Conservation (phyloP, 2,888 invertebrate species). For the Tetanocera ferruginea region DNA sequence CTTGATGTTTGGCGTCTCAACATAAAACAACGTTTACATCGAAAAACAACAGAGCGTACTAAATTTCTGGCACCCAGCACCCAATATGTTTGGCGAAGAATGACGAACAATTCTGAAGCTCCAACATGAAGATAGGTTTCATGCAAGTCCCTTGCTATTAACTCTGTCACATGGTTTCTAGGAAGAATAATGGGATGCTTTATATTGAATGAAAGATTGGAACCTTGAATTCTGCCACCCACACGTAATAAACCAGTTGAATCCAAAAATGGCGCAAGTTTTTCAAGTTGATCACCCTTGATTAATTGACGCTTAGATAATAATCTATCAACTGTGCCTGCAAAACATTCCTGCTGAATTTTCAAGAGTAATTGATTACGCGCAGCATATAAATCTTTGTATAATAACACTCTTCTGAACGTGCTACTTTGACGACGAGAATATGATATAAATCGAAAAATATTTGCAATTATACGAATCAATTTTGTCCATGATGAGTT, state of each 20-base stretch:
- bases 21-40: constrained; percentile 28
- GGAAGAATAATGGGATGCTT: constrained; percentile 45
- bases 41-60: constrained; percentile 32
- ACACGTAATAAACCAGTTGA: constrained; percentile 24
- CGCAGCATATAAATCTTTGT: neutral
- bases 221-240: constrained; percentile 36
- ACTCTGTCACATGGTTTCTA: constrained; percentile 13
- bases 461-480: constrained; percentile 32
- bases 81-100: constrained; percentile 45
- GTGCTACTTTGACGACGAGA: neutral
- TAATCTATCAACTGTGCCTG: neutral
- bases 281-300: constrained; percentile 3
- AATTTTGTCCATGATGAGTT: constrained; percentile 31
- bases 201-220: constrained; percentile 16
- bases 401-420: neutral
- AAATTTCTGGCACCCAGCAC: constrained; percentile 43
- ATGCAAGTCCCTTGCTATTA: constrained; percentile 37
- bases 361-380: neutral
- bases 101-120: constrained; percentile 43
- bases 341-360: constrained; percentile 26
- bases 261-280: constrained; percentile 41
- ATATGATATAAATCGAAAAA: constrained; percentile 36
- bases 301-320: neutral
- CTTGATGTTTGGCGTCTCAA: constrained; percentile 23
- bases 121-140: constrained; percentile 36